Conservation (phyloP, 2,113 vertebrate genomes). For the Eulacestoma nigropectus region DNA sequence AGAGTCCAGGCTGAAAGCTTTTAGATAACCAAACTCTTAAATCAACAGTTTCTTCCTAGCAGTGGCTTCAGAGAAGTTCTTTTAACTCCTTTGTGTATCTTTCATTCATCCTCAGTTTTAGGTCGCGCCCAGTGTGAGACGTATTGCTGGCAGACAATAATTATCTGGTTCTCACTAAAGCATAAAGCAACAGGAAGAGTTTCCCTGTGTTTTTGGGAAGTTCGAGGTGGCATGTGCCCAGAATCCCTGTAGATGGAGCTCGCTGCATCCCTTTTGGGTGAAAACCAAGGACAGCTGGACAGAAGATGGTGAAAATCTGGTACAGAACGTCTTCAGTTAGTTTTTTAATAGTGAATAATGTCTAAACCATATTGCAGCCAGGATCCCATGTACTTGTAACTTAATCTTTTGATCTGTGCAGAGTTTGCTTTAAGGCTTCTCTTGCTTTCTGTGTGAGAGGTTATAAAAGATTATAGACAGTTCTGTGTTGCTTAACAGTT, state of each 20-base stretch:
- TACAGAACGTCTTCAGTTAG: neutral
- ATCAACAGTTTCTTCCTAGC: neutral
- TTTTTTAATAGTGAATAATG: neutral
- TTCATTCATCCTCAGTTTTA: neutral
- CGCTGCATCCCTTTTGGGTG: neutral
- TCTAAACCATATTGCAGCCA: neutral
- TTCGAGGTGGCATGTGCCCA: neutral
- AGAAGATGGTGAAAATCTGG: neutral
- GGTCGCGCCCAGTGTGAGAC: rapidly evolving
- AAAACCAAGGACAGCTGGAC: neutral
- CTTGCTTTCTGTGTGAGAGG: neutral
- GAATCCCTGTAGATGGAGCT: conserved; percentile 55
- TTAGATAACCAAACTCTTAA: neutral
- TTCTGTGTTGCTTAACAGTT: neutral
- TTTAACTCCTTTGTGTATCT: neutral
- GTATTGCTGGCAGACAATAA: neutral
- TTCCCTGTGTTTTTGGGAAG: neutral
- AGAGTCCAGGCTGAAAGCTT: neutral
- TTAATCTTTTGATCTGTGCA: neutral
- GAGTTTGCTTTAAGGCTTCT: neutral
- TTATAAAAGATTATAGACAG: neutral
- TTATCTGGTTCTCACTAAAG: neutral
- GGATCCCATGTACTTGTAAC: neutral
- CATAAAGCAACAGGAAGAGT: neutral
- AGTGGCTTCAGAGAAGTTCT: neutral